Evolutionary conservation across 2,797 vertebrate species (phyloP).

Genomic region (Myotis pilosus): DNA sequence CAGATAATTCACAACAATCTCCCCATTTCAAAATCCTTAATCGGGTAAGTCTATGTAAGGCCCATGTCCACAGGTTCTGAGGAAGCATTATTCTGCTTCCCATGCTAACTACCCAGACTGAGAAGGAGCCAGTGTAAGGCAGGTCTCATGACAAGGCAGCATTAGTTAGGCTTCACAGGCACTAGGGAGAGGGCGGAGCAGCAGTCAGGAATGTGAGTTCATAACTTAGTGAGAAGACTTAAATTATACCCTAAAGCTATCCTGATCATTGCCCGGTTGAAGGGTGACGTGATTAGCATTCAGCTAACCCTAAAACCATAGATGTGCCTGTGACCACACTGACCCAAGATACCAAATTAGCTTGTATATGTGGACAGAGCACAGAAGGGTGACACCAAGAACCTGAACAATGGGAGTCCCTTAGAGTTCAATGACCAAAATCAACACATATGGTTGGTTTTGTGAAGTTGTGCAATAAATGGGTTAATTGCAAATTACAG

Average conservation of each 20-base stretch:
- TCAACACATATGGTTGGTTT: background rate
- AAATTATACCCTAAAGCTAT: background rate
- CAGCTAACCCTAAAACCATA: background rate
- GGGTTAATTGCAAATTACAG: background rate
- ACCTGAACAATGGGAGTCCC: background rate
- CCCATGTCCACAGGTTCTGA: background rate
- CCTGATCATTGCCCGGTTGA: background rate
- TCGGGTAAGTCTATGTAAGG: background rate
- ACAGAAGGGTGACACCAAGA: background rate
- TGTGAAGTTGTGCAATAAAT: background rate
- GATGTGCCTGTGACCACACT: background rate
- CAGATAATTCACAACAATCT: background rate
- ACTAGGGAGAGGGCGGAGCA: background rate
- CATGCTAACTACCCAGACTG: too few species aligned
- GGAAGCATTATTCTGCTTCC: background rate
- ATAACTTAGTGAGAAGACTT: background rate
- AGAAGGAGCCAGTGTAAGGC: background rate
- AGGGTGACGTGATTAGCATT: background rate
- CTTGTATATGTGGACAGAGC: background rate
- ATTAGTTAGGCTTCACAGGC: fast-evolving
- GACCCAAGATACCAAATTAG: background rate
- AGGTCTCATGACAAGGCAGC: background rate
- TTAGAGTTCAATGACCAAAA: background rate
- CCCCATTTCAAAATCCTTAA: background rate
- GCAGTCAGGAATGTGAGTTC: background rate